Evolutionary conservation across 2,888 invertebrate genomes (phyloP).

Genomic region (Pinctada fucata): DNA sequence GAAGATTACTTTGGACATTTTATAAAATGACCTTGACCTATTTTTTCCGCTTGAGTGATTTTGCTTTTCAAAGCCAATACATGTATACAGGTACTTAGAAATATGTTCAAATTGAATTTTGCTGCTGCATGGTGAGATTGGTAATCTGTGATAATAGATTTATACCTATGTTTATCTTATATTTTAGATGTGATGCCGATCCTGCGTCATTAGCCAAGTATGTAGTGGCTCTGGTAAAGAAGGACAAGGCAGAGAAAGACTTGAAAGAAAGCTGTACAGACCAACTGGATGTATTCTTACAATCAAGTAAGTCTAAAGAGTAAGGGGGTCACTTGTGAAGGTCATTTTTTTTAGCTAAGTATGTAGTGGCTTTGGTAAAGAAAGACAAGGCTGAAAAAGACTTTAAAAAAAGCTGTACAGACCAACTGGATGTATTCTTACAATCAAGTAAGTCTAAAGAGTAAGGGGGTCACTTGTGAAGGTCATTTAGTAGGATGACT

Average conservation of each 20-base stretch:
- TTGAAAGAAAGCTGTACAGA: slow-evolving; percentile 93
- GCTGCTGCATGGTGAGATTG: no score
- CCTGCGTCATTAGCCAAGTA: slow-evolving; percentile 97
- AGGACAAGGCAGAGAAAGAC: slow-evolving; percentile 93
- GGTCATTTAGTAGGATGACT: neutral
- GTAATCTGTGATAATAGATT: no score
- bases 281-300: slow-evolving; percentile 96
- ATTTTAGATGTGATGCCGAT: slow-evolving; percentile 94
- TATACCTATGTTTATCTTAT: no score
- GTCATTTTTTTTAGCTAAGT: neutral
- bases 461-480: neutral
- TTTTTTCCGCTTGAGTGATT: no score
- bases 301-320: slow-evolving; percentile 83
- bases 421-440: neutral
- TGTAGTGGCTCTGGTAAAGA: slow-evolving; percentile 96
- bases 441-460: neutral
- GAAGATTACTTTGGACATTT: no score
- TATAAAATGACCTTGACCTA: no score
- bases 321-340: no score
- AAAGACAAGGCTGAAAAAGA: neutral
- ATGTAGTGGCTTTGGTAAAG: neutral
- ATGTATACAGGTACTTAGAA: no score
- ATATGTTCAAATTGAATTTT: no score
- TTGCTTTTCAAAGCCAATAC: no score
- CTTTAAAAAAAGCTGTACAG: neutral